Evolutionary conservation across 2,113 vertebrate genomes (phyloP).

Genomic region (Dolichallabes microphthalmus): DNA sequence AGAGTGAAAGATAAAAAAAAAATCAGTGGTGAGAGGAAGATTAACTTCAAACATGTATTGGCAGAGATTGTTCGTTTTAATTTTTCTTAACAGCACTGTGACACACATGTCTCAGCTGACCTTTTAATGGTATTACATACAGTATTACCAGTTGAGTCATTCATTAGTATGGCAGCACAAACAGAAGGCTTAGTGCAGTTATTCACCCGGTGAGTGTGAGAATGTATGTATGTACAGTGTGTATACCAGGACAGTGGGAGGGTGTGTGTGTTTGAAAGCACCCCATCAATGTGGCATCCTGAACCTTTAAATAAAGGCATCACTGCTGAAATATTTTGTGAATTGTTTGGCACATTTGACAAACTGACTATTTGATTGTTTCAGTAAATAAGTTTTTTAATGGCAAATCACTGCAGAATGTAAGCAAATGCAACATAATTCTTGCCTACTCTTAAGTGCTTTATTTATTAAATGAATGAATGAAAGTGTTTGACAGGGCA

Average conservation of each 20-base stretch:
- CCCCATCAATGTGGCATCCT: slow-evolving; percentile 51
- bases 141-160: slow-evolving; percentile 72
- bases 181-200: slow-evolving; percentile 65
- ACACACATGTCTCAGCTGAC: slow-evolving; percentile 71
- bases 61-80: slow-evolving; percentile 74
- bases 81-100: slow-evolving; percentile 76
- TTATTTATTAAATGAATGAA: slow-evolving; percentile 38
- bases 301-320: slow-evolving; percentile 37
- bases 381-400: slow-evolving; percentile 35
- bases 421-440: slow-evolving; percentile 45
- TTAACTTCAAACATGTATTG: slow-evolving; percentile 61
- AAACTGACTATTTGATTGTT: slow-evolving; percentile 29
- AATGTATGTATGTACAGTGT: slow-evolving; percentile 4
- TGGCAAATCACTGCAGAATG: slow-evolving; percentile 37
- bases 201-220: slow-evolving; percentile 41
- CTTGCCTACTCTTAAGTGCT: slow-evolving; percentile 33
- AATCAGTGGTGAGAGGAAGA: slow-evolving; percentile 47
- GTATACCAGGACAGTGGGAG: not conserved
- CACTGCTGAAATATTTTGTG: slow-evolving; percentile 41
- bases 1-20: slow-evolving; percentile 64
- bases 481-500: slow-evolving; percentile 24
- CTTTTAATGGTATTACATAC: slow-evolving; percentile 69
- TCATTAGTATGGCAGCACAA: slow-evolving; percentile 69
- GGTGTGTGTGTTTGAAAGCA: slow-evolving; percentile 33
- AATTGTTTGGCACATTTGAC: slow-evolving; percentile 46